Evolutionary conservation across 2,797 vertebrate genomes (phyloP).

Genomic region (Oreochromis grahami): DNA sequence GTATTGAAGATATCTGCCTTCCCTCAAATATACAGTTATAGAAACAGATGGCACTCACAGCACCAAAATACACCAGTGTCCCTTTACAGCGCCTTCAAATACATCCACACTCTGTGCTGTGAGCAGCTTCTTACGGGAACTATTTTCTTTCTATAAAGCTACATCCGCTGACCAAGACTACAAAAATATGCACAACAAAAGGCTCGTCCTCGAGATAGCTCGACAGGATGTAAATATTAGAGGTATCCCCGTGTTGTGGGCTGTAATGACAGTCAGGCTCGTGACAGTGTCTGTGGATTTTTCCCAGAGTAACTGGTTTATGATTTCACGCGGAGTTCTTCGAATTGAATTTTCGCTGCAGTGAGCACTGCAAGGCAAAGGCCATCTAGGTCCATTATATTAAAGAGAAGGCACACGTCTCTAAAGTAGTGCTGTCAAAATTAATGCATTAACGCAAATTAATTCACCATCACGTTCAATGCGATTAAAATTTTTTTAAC

Average conservation of each 20-base stretch:
- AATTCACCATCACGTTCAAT: too few species aligned
- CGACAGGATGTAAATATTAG: background rate
- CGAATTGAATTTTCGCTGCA: background rate
- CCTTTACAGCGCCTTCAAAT: background rate
- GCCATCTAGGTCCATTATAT: rapidly evolving
- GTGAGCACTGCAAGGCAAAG: background rate
- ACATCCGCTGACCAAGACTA: background rate
- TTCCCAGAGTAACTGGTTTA: background rate
- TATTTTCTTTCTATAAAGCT: background rate
- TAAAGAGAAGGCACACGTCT: background rate
- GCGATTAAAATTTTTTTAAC: too few species aligned
- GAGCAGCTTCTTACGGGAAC: rapidly evolving
- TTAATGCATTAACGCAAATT: too few species aligned
- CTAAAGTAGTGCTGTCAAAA: too few species aligned
- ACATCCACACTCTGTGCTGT: background rate
- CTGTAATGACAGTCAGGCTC: background rate
- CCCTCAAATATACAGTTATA: background rate
- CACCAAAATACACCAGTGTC: background rate
- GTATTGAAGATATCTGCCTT: background rate
- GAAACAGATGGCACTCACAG: background rate
- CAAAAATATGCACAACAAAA: background rate
- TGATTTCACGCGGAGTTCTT: background rate
- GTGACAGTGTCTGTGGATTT: background rate
- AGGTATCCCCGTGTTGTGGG: rapidly evolving
- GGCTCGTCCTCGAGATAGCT: rapidly evolving